These are phyloP conservation scores for Upupa epops DNA, from an alignment of 2,113 vertebrate species.

Conservation along the genomic window DNA sequence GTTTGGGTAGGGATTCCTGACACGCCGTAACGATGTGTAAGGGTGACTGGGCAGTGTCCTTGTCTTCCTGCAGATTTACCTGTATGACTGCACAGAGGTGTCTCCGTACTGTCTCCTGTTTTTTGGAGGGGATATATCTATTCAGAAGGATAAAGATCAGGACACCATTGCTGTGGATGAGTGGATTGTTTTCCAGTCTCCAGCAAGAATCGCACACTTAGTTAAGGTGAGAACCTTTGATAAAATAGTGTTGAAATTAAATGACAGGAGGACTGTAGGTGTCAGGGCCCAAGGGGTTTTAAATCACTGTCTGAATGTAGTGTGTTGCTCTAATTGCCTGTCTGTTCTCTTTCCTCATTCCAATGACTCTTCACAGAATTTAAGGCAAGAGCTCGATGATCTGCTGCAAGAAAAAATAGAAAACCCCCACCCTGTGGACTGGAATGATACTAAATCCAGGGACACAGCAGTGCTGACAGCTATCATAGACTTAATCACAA, in stretches of 20 bases:
- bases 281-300: background rate
- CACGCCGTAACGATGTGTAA: background rate
- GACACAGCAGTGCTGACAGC: conserved; percentile 94
- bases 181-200: conserved; percentile 97
- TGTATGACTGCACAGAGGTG: conserved; percentile 97
- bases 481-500: conserved; percentile 95
- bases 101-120: conserved; percentile 97
- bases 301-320: background rate
- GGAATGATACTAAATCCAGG: conserved; percentile 83
- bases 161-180: conserved; percentile 95
- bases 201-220: conserved; percentile 89
- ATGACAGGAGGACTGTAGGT: background rate
- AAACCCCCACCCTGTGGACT: conserved; percentile 90
- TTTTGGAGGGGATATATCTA: conserved; percentile 96
- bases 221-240: conserved; percentile 83
- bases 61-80: conserved; percentile 85
- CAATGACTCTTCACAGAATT: conserved; percentile 72
- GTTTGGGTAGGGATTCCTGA: background rate
- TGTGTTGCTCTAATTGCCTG: background rate
- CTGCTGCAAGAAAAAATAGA: conserved; percentile 94
- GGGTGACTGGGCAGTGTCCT: background rate
- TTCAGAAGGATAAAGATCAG: conserved; percentile 92
- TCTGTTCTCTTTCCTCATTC: background rate
- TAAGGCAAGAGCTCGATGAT: conserved; percentile 87
- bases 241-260: background rate